These are phyloP conservation scores for Pedetes capensis DNA, from an alignment of 2,113 vertebrate genomes.

Conservation along the genomic window DNA sequence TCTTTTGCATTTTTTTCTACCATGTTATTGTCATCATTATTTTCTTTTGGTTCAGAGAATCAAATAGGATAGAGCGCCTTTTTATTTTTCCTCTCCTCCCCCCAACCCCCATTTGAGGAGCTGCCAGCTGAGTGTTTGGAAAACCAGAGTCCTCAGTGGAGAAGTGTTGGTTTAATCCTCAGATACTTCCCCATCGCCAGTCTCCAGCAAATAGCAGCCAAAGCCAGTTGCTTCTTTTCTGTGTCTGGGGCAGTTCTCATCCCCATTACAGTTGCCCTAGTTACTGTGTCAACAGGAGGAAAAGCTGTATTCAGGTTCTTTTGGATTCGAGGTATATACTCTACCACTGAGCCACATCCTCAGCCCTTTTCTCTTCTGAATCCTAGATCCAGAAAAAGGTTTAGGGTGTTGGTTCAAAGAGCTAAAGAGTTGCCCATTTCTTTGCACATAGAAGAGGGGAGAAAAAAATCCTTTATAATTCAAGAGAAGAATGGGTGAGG, in stretches of 20 bases:
- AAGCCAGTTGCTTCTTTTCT: not conserved
- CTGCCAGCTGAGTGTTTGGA: not conserved
- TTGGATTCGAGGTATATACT: too few species aligned
- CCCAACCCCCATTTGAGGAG: not conserved
- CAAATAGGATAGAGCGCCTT: not conserved
- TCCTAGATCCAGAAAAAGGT: constrained; percentile 41
- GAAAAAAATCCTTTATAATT: constrained; percentile 38
- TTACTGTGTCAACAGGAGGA: not conserved
- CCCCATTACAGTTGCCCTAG: not conserved
- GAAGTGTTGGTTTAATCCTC: not conserved
- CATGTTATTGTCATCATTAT: not conserved
- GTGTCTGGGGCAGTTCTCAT: not conserved
- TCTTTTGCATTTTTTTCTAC: not conserved
- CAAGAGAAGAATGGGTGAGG: constrained; percentile 46
- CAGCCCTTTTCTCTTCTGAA: too few species aligned
- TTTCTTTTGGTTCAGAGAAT: not conserved
- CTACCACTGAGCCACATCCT: too few species aligned
- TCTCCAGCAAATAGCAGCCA: not conserved
- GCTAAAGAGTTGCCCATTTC: constrained; percentile 56
- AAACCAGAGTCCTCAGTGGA: not conserved
- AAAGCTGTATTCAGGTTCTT: constrained; percentile 8
- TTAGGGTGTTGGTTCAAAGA: constrained; percentile 17
- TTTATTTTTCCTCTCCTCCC: too few species aligned
- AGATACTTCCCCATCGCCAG: not conserved
- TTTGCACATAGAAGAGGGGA: constrained; percentile 29